A percentile compares a stretch with the other conserved stretches of the same genome.
phyloP scores from a whole-genome alignment of 2,113 vertebrate species.

The Lophura nycthemera region DNA sequence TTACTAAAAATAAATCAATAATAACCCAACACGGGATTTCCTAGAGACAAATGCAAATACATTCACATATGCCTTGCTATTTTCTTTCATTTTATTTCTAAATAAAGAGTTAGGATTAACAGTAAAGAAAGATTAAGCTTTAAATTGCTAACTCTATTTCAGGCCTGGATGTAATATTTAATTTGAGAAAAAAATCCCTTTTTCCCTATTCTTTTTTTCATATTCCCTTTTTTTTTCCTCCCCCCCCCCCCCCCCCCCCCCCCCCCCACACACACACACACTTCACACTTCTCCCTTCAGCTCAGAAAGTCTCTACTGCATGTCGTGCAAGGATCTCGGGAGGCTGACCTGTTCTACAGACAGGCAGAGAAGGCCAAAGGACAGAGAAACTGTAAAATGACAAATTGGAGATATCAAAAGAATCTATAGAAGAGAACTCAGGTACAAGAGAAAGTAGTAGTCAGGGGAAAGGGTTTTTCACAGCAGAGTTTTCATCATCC shows the following conservation, averaged over 20 bases:
- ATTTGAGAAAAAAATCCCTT: background rate
- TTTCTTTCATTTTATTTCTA: background rate
- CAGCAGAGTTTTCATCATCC: background rate
- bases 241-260: too few species aligned
- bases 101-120: background rate
- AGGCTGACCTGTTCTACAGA: background rate
- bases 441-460: background rate
- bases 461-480: background rate
- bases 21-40: background rate
- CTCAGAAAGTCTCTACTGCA: background rate
- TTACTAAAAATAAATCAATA: background rate
- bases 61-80: background rate
- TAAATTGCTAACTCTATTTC: background rate
- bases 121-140: background rate
- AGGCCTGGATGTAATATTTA: background rate
- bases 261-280: too few species aligned
- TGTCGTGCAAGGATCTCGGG: background rate
- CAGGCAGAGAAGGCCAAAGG: background rate
- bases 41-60: background rate
- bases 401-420: background rate
- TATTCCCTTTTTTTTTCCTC: background rate
- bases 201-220: background rate
- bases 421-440: background rate
- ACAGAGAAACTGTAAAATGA: background rate
- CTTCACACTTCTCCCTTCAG: background rate